Evolutionary conservation across 2,113 vertebrate species (phyloP), one percentile per base, ranked within the genome.

Genomic region (Hyperopisus bebe): DNA sequence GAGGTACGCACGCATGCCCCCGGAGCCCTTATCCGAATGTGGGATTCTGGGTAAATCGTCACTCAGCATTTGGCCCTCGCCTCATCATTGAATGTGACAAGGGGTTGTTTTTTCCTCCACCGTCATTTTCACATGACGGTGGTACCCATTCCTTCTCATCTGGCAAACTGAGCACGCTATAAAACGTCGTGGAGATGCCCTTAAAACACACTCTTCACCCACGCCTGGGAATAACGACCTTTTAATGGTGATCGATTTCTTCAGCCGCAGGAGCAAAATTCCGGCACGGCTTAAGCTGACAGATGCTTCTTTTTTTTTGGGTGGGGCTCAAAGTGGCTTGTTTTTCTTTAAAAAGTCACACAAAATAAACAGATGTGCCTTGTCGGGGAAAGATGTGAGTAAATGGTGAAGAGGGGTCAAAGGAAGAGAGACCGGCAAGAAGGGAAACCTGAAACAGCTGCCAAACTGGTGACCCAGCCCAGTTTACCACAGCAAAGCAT

Each of bases 401-500:
- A 7, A 82, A 44, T 42, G 17, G 35, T 39, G 77, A 44, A n/a
- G 35, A n/a, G 35, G 80, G 21, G 44, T 42, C 74, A 2, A 19
- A 39, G 47, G 82, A 27, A 11, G 17, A 47, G 35, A 24, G 39
- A 82, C 5, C 11, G 3, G 51, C 70, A 53, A n/a, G 77, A 31
- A 42, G n/a, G 31, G 17, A 82, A 89, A 89, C 27, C 24, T 82
- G 70, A 51, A 80, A 89, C 70, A 80, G 88, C 27, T 82, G 88
- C 70, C 70, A 89, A 84, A 82, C 42, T 44, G 8, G 80, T 85
- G 51, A 85, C 35, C 80, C 39, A 13, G 15, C 2, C 51, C 89
- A 24, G 42, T 62, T 46, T 48, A 90, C 24, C 44, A 7, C 80
- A 35, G 39, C n/a, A 62, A 62, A 48, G 87, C 86, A 90, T 82